Base-by-base conservation (phyloP, 2,888 invertebrate species). In the Lepidocyrtinus sp. region DNA sequence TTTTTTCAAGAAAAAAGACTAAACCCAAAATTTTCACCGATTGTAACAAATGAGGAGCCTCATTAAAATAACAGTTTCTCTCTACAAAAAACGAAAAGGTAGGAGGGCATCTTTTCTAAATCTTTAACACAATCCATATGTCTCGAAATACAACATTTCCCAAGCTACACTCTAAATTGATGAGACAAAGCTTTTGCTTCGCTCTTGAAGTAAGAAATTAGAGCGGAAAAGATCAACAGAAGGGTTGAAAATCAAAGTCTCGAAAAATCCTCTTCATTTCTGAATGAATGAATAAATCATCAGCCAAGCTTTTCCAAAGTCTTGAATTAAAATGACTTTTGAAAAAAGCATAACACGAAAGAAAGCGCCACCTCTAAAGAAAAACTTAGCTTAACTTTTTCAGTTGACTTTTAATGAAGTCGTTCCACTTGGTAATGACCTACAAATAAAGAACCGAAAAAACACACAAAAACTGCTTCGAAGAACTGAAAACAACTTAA, bases 381-480 rank as follows among this genome's bases (percentile, higher is more conserved):
- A 36, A 36, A 36, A 36, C 36, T 36, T 36, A 7, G 36, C 5
- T 7, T 36, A 7, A 36, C 36, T 36, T 36, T 36, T 36, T 36
- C 12, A n/a, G n/a, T n/a, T n/a, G n/a, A n/a, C 12, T 36, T 36
- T 36, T 7, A 50, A 50, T 7, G 15, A 12, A 50, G 50, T 12
- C 17, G 50, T 50, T 50, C 50, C 15, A 50, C 50, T 50, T 50
- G 50, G 50, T 50, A 50, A 50, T 50, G 50, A 50, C 50, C 50
- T 50, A 50, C 50, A 50, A 50, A 50, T 50, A 50, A 50, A 50
- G 15, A 7, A 12, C 1, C 5, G n/a, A 50, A 50, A 50, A 7
- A 50, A 50, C 15, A n/a, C n/a, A n/a, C n/a, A n/a, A n/a, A n/a
- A n/a, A n/a, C n/a, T n/a, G n/a, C n/a, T n/a, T n/a, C n/a, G n/a